A percentile compares a stretch with the other conserved stretches of the same genome.
phyloP scores from a whole-genome alignment of 2,113 vertebrate genomes.

The Echinops telfairi region DNA sequence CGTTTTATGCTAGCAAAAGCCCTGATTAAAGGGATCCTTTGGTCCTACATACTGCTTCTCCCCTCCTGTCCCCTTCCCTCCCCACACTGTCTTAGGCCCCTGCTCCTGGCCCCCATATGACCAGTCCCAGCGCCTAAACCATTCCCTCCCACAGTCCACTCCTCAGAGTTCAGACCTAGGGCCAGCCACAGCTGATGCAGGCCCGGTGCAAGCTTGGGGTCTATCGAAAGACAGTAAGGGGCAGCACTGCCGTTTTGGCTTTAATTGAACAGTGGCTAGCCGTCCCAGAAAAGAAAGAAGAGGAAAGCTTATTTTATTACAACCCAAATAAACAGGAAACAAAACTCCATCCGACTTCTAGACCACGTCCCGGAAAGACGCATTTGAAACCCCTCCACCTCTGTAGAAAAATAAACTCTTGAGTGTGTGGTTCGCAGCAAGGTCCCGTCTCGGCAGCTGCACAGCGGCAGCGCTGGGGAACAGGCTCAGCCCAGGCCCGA shows the following conservation, averaged over 20 bases:
- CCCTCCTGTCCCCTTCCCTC: constrained; percentile 22
- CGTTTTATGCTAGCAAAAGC: constrained; percentile 6
- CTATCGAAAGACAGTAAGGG: constrained; percentile 80
- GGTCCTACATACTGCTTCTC: neutral
- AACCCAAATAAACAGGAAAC: neutral
- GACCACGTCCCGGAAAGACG: constrained; percentile 69
- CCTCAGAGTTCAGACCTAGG: constrained; percentile 65
- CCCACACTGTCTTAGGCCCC: too few relatives aligned
- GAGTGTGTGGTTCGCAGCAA: constrained; percentile 80
- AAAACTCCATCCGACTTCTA: constrained; percentile 28
- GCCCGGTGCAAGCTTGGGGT: constrained; percentile 68
- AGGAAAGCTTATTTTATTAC: too few relatives aligned
- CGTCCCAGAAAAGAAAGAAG: constrained; percentile 53
- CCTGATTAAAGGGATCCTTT: constrained; percentile 39
- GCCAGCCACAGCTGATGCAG: constrained; percentile 64
- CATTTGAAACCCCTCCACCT: constrained; percentile 74
- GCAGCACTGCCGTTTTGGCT: constrained; percentile 79
- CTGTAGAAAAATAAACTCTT: constrained; percentile 90
- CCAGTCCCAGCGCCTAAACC: neutral
- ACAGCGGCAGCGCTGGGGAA: neutral
- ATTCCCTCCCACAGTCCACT: neutral
- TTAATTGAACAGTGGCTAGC: constrained; percentile 80
- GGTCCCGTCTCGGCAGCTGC: constrained; percentile 75
- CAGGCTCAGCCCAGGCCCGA: neutral
- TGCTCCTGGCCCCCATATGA: neutral